Evolutionary conservation across 1,140 invertebrate genomes (phyloP), one percentile per base, ranked within the genome.

Genomic region (Pseudomyrmex flavicornis): DNA sequence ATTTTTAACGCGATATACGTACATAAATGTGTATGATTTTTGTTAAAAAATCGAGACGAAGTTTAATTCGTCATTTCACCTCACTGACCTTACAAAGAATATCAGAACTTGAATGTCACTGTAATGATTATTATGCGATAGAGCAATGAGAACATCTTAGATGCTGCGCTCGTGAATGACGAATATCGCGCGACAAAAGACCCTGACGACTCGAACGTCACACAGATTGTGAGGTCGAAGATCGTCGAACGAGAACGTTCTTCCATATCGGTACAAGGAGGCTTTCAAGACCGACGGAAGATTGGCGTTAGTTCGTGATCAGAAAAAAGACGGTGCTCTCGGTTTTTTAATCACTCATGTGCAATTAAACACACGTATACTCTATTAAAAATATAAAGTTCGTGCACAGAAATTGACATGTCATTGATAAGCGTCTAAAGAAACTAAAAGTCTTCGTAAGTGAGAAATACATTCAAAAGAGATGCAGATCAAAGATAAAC

Each of bases 401-500:
- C 1, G 0, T 26, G 0, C 10, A 22, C 15, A 2, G 12, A 73
- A 54, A 22, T 66, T 50, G 35, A 8, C 35, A 35, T 35, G 35
- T 35, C 5, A 35, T 56, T 5, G 15, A 69, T 61, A 68, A 5
- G 17, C 2, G 1, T n/a, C 1, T 22, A 26, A 48, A 50, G 1
- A 0, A 22, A 20, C 5, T 1, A 20, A 20, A 15, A 17, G 2
- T 20, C 62, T 63, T 62, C 12, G 50, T 22, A 54, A 52, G 26
- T 62, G 2, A 85, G 17, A 2, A 61, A 59, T 61, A 52, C 20
- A 44, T 17, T 26, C 2, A 17, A 46, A 74, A 12, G 3, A 63
- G 0, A 93, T 93, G 92, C 92, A 92, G 73, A 94, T 92, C 83
- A 93, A 85, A 89, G 93, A 87, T 63, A 95, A 95, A 87, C 92